These are phyloP conservation scores for Melipona beecheii DNA, from an alignment of 2,888 invertebrate species.

Conservation along the genomic window DNA sequence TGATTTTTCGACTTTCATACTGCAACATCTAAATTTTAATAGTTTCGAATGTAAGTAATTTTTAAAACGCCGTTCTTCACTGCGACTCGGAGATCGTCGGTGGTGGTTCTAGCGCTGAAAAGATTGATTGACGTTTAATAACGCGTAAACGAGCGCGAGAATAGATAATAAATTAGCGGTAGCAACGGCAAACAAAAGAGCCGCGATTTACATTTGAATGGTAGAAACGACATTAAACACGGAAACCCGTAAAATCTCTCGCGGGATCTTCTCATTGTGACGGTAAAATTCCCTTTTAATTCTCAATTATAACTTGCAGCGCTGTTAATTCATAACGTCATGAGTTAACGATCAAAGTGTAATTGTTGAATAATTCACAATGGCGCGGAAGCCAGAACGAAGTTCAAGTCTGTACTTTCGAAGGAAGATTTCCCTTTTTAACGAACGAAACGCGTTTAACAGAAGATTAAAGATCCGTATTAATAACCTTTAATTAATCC, in stretches of 20 bases:
- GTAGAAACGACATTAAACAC: background rate
- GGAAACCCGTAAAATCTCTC: background rate
- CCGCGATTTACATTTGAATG: background rate
- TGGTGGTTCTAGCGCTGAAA: too few species aligned
- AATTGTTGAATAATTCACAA: background rate
- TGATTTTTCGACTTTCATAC: too few species aligned
- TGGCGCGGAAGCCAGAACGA: too few species aligned
- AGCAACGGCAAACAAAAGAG: background rate
- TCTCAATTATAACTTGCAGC: background rate
- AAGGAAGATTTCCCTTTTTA: background rate
- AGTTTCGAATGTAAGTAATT: too few species aligned
- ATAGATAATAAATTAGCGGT: background rate
- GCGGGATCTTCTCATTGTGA: background rate
- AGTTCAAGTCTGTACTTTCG: too few species aligned
- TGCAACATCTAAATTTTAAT: too few species aligned
- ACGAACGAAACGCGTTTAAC: background rate
- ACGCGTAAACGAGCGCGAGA: background rate
- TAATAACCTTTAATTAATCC: constrained; percentile 41
- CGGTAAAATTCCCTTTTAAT: background rate
- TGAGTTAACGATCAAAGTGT: background rate
- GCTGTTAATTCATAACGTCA: too few species aligned
- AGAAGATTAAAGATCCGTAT: background rate
- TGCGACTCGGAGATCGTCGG: too few species aligned
- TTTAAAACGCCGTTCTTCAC: too few species aligned
- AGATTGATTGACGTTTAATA: background rate